Conservation (phyloP, 2,888 invertebrate species). For the Pachycephus smyrnensis region DNA sequence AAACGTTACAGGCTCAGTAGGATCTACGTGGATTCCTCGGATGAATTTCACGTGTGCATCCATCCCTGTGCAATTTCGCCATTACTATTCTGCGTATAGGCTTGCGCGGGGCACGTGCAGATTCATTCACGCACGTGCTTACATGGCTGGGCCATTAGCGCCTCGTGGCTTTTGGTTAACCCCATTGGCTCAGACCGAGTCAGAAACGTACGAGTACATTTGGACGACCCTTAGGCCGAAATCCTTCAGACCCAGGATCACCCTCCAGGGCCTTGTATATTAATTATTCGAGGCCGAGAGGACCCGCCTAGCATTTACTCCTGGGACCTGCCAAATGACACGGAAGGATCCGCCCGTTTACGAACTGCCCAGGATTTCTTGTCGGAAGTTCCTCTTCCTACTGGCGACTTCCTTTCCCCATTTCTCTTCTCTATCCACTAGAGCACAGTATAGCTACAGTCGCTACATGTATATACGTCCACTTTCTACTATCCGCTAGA, state of each 20-base stretch:
- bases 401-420: neutral
- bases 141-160: constrained; percentile 35
- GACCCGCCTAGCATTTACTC: neutral
- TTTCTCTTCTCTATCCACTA: neutral
- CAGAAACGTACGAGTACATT: constrained; percentile 5
- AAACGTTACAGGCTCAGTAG: neutral
- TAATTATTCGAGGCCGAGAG: constrained; percentile 44
- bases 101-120: neutral
- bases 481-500: neutral
- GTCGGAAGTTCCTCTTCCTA: neutral
- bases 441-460: neutral
- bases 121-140: neutral
- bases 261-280: constrained; percentile 58
- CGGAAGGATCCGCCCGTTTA: neutral
- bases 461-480: neutral
- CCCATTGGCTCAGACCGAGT: constrained; percentile 20
- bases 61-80: neutral
- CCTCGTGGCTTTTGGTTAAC: constrained; percentile 39
- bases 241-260: constrained; percentile 43
- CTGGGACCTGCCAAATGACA: neutral
- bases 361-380: neutral
- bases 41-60: neutral
- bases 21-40: neutral
- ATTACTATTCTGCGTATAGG: neutral
- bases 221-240: constrained; percentile 24